Conservation (phyloP, 1,140 invertebrate genomes). For the Hetaerina americana region DNA sequence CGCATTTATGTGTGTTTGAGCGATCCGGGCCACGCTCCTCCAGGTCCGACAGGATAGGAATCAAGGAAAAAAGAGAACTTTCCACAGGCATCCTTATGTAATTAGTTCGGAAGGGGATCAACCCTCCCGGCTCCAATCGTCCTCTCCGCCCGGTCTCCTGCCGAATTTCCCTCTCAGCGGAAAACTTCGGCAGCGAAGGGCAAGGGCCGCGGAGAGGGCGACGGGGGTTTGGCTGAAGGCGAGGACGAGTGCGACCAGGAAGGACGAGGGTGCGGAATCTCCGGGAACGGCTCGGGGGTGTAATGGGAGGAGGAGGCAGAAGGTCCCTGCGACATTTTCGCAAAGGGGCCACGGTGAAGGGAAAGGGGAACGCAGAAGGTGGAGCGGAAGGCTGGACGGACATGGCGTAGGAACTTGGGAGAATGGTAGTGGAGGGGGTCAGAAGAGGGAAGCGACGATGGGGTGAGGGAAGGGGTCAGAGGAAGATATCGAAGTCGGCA, state of each 20-base stretch:
- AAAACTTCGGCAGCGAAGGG: no score
- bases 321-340: background rate
- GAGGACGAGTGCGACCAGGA: no score
- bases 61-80: no score
- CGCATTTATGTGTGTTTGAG: background rate
- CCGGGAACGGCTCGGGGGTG: background rate
- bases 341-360: slow-evolving; percentile 1
- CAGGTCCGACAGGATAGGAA: background rate
- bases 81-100: background rate
- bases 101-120: background rate
- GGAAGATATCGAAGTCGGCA: no score
- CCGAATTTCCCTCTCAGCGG: no score
- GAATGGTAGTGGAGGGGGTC: slow-evolving; percentile 36
- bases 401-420: no score
- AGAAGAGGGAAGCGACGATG: slow-evolving; percentile 35
- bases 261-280: background rate
- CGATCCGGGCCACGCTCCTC: no score
- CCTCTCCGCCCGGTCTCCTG: no score
- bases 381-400: slow-evolving; percentile 5
- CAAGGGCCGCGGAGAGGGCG: no score
- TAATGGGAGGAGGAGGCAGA: background rate
- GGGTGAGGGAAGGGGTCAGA: slow-evolving; percentile 34
- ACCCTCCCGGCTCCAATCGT: no score
- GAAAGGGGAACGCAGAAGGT: background rate
- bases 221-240: no score